These are phyloP conservation scores for Tenthredo livida DNA, from an alignment of 2,888 invertebrate species.

Conservation along the genomic window DNA sequence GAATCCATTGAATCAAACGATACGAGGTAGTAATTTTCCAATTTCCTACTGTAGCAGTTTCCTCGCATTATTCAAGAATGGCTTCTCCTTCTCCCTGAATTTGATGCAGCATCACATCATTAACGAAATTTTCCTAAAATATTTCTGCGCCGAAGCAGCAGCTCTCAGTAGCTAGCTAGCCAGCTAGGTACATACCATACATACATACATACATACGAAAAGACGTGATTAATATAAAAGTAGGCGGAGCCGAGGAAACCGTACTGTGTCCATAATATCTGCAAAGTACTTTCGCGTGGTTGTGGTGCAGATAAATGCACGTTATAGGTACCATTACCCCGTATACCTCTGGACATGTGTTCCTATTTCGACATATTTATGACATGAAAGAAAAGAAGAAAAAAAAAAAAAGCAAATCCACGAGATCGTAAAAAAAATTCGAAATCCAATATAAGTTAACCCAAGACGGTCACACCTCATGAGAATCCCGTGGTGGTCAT, in stretches of 20 bases:
- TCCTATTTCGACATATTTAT: neutral
- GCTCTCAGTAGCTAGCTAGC: neutral
- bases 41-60: neutral
- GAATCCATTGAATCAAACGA: neutral
- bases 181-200: neutral
- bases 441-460: too few species aligned
- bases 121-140: neutral
- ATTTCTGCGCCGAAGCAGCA: constrained; percentile 23
- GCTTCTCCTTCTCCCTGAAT: too few species aligned
- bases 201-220: constrained; percentile 60
- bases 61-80: neutral
- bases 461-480: too few species aligned
- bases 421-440: neutral
- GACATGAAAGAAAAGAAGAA: too few species aligned
- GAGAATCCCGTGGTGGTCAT: too few species aligned
- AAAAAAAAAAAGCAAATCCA: neutral
- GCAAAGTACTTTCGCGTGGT: neutral
- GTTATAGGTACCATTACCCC: neutral
- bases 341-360: neutral
- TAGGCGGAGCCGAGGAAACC: constrained; percentile 72
- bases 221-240: constrained; percentile 78
- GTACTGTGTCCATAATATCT: constrained; percentile 9
- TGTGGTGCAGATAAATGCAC: neutral
- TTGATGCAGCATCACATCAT: neutral
- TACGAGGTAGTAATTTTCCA: neutral